A percentile compares a stretch with the other conserved stretches of the same genome.
phyloP scores from a whole-genome alignment of 2,888 invertebrate species.

The Palloptera scutellata region DNA sequence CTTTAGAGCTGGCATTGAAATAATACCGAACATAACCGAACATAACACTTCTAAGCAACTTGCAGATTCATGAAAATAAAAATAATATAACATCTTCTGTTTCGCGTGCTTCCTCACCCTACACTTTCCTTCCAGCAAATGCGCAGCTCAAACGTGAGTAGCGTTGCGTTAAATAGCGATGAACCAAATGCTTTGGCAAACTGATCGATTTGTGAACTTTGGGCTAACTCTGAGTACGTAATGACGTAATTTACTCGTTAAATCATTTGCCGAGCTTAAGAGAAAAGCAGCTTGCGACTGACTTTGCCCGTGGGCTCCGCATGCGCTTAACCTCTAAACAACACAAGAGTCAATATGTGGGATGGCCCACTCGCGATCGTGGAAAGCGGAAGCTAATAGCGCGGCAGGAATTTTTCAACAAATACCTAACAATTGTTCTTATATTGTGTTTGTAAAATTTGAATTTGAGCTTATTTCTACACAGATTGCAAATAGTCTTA shows the following conservation, averaged over 20 bases:
- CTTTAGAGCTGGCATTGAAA: conserved; percentile 31
- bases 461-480: not conserved
- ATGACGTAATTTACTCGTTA: conserved; percentile 16
- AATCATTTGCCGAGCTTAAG: not conserved
- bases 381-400: conserved; percentile 49
- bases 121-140: not conserved
- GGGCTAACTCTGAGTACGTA: conserved; percentile 17
- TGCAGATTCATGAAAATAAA: not conserved
- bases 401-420: conserved; percentile 24
- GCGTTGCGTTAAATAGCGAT: not conserved
- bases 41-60: no score
- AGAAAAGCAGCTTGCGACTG: not conserved
- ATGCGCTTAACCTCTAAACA: conserved; percentile 11
- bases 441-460: not conserved
- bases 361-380: conserved; percentile 20
- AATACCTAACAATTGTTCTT: conserved; percentile 3
- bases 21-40: conserved; percentile 11
- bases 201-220: conserved; percentile 55
- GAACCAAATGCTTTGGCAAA: not conserved
- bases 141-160: conserved; percentile 13
- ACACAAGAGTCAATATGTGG: conserved; percentile 12
- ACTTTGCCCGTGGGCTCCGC: conserved; percentile 5
- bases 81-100: not conserved
- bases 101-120: not conserved
- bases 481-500: not conserved